Conservation (phyloP, 2,888 invertebrate species). For the Diaperis boleti region DNA sequence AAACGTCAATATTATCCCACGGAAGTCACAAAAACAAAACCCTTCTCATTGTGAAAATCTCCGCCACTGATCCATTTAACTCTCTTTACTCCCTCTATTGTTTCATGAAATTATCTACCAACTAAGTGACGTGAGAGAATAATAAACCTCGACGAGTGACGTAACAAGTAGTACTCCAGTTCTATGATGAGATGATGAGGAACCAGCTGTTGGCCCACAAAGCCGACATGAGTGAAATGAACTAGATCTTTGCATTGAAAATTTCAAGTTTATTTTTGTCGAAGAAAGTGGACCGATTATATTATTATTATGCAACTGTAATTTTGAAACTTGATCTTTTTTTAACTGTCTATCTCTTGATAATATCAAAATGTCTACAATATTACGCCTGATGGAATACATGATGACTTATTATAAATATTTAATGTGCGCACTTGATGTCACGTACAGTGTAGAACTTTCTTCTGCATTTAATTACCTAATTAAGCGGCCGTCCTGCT, state of each 20-base stretch:
- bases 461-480: conserved; percentile 27
- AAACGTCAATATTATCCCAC: too few species aligned
- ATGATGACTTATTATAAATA: conserved; percentile 8
- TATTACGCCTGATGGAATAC: not conserved
- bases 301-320: not conserved
- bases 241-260: conserved; percentile 29
- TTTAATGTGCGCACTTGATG: conserved; percentile 11
- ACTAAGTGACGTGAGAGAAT: conserved; percentile 38
- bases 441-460: conserved; percentile 13
- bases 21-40: too few species aligned
- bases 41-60: too few species aligned
- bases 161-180: conserved; percentile 13
- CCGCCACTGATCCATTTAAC: not conserved
- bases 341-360: too few species aligned
- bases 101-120: conserved; percentile 26
- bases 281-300: conserved; percentile 5
- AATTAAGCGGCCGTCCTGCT: conserved; percentile 17
- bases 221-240: conserved; percentile 14
- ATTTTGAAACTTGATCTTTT: not conserved
- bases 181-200: conserved; percentile 18
- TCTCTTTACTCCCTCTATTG: conserved; percentile 24
- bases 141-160: conserved; percentile 23
- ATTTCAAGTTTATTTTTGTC: conserved; percentile 32
- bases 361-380: not conserved
- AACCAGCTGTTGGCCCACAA: conserved; percentile 13